Evolutionary conservation across 2,888 invertebrate species (phyloP), one percentile per base, ranked within the genome.

Genomic region (Pandemis corylana): DNA sequence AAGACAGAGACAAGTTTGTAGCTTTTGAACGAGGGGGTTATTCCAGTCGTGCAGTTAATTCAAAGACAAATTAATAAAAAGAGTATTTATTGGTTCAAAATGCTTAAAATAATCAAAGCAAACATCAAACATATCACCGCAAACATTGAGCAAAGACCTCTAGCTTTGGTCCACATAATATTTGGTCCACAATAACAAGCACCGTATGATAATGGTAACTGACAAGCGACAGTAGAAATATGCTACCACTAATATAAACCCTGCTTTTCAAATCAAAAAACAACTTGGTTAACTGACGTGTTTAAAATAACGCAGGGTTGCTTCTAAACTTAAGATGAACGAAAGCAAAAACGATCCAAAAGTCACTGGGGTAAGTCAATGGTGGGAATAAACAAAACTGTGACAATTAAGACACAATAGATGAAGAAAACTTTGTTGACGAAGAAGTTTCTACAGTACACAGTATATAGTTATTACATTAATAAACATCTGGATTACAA

Each of bases 131-230:
- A 78, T 77, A 76, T 80, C 82, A 79, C 76, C 81, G 80, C 78
- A 84, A 80, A 82, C 67, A 82, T 82, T 82, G 82, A 79, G 77
- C 75, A 76, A 77, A 82, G 75, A 87, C 87, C 89, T 87, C 89
- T 89, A 85, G 85, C 92, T 92, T 92, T 91, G 90, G 91, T 88
- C 83, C 84, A 87, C 79, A 85, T 81, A 84, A 84, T 80, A 78
- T 73, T 78, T 77, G 75, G 76, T 78, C 61, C 71, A 70, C 77
- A 75, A 75, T 80, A 79, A 75, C 78, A 77, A 70, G 75, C 75
- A 71, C 75, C 75, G 81, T 80, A 77, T 75, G 78, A 81, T 51
- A 84, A 79, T 82, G 86, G 86, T 87, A 88, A 88, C 86, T 83
- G 80, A 85, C 79, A 89, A 89, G 90, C 89, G 88, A 90, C 71